phyloP scores from a whole-genome alignment of 1,140 invertebrate genomes.

The Aradophagus sp. region DNA sequence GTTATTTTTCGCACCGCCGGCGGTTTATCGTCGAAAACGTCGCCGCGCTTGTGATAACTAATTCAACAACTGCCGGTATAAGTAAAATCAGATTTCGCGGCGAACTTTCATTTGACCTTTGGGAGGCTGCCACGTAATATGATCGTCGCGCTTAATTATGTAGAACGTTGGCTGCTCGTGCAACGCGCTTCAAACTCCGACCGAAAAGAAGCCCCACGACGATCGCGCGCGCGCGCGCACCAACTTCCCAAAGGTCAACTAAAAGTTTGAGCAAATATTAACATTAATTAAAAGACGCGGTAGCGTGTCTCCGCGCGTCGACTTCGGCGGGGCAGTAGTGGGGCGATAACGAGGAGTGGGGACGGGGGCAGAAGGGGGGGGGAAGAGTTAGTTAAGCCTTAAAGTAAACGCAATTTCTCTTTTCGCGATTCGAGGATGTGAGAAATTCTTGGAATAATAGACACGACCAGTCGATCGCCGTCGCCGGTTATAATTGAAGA shows the following conservation, averaged over 20 bases:
- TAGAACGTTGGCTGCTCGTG: slow-evolving; percentile 27
- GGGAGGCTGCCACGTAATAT: slow-evolving; percentile 32
- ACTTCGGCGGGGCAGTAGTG: not conserved
- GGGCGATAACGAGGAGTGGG: too few species aligned
- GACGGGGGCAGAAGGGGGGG: not conserved
- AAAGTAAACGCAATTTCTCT: slow-evolving; percentile 31
- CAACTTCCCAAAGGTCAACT: slow-evolving; percentile 45
- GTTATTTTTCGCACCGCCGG: too few species aligned
- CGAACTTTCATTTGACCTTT: slow-evolving; percentile 42
- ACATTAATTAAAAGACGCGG: slow-evolving; percentile 49
- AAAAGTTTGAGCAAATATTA: slow-evolving; percentile 52
- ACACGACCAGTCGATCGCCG: slow-evolving; percentile 35
- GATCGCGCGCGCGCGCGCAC: slow-evolving; percentile 9
- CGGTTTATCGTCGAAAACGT: too few species aligned
- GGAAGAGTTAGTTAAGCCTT: slow-evolving; percentile 15
- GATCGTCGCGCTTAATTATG: slow-evolving; percentile 49
- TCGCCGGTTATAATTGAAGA: slow-evolving; percentile 41
- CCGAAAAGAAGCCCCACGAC: slow-evolving; percentile 39
- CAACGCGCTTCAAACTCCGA: slow-evolving; percentile 1
- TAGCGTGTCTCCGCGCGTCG: slow-evolving; percentile 13
- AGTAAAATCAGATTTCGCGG: slow-evolving; percentile 36
- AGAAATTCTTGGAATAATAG: slow-evolving; percentile 46
- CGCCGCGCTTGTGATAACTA: slow-evolving; percentile 14
- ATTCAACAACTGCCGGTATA: slow-evolving; percentile 44
- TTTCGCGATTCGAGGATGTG: slow-evolving; percentile 21